Evolutionary conservation across 2,113 vertebrate genomes (phyloP).

Genomic region (Eclectus roratus): DNA sequence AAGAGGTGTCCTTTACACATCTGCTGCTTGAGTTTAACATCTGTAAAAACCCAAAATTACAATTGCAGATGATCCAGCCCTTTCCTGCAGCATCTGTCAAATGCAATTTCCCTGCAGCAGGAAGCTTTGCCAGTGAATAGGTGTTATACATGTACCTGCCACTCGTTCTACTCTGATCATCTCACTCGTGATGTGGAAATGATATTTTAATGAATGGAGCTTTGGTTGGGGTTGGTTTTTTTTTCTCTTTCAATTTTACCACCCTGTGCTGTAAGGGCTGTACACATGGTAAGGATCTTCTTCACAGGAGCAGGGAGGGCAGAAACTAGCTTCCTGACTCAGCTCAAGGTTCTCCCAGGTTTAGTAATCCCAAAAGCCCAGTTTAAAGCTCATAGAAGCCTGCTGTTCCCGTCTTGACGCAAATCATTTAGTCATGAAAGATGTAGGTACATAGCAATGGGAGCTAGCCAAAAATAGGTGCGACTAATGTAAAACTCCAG

Average conservation of each 20-base stretch:
- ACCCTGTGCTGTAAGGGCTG: neutral
- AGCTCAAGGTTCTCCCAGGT: neutral
- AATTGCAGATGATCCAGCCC: conserved; percentile 8
- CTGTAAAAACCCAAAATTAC: neutral
- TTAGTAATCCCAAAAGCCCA: neutral
- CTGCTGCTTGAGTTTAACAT: neutral
- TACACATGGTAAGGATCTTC: neutral
- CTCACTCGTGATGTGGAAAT: neutral
- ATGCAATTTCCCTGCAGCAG: neutral
- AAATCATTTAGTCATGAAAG: neutral
- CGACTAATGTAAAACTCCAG: neutral
- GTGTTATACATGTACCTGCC: neutral
- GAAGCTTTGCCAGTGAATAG: neutral
- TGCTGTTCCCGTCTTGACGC: neutral
- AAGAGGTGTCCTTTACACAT: neutral
- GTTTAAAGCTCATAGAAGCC: neutral
- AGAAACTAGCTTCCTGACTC: neutral
- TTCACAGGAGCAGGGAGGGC: neutral
- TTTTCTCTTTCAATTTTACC: neutral
- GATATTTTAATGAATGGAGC: neutral
- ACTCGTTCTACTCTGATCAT: neutral
- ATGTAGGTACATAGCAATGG: neutral
- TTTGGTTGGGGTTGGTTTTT: neutral
- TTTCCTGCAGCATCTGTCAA: neutral
- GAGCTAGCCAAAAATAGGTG: neutral